Base-by-base conservation (phyloP, 2,797 vertebrate genomes). In the Catostomus latipinnis region DNA sequence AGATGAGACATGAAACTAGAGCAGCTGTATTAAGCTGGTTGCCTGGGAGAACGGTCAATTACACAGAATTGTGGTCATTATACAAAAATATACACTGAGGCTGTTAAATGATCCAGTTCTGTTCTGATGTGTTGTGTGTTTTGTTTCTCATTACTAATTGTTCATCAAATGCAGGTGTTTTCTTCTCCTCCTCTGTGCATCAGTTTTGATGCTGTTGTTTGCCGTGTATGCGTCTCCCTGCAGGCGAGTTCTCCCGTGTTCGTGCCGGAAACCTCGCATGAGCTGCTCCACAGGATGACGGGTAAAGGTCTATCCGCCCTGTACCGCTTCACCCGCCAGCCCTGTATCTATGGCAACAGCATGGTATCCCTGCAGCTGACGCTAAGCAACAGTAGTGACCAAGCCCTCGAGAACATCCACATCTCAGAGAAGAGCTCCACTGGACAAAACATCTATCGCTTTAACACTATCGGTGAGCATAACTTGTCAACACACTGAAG, bases 211-310 rank as follows among this genome's bases (percentile, higher is more conserved):
- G 0, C 16, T 0, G 8, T 45, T 34, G 2, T 34, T 34, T 34
- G 34, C 34, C 34, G 56, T 53, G 16, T 49, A 12, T 6, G 4
- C 60, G 79, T 71, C 5, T 57, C 48, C 22, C 67, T 82, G n/a
- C 80, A 99, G 97, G 93, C 98, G 63, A 93, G 91, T 82, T 83
- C 87, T 50, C 94, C 95, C 4, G 90, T 94, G 12, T 96, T 96
- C 80, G 93, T 96, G 45, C 96, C 95, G 0, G 88, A 91, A 85
- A 95, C 92, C 89, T 94, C 92, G 49, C 89, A 95, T 1, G 95
- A 95, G 84, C 93, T 98, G 66, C 96, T 99, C 87, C 98, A 98
- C 89, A 95, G 96, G 53, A 98, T 99, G 97, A 96, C 93, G n/a
- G 97, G 96, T 8, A 98, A 95, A 91, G 98, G 98, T 71, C 93